phyloP scores from a whole-genome alignment of 2,113 vertebrate species.

The Columba livia region DNA sequence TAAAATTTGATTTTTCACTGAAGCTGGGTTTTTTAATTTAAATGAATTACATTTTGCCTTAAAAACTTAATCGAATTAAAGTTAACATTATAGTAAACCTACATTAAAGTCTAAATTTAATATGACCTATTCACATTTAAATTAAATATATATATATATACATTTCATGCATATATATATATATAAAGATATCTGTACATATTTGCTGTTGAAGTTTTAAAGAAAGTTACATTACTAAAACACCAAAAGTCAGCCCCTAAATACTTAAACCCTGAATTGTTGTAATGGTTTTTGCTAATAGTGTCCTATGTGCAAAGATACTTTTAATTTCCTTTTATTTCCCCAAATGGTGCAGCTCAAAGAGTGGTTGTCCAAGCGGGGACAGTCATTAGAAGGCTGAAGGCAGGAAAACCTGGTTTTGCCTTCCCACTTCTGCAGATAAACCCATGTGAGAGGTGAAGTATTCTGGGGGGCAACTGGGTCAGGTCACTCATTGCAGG shows the following conservation, averaged over 20 bases:
- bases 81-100: constrained; percentile 4
- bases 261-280: neutral
- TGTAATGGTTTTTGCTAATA: neutral
- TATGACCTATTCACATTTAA: neutral
- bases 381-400: neutral
- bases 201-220: constrained; percentile 14
- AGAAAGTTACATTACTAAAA: neutral
- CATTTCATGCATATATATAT: neutral
- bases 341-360: fast-evolving
- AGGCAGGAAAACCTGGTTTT: neutral
- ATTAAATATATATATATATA: neutral
- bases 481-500: neutral
- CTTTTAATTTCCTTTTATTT: neutral
- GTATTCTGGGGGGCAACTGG: neutral
- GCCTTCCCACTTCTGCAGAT: neutral
- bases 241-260: neutral
- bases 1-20: neutral
- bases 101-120: neutral
- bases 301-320: neutral
- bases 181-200: neutral
- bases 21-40: neutral
- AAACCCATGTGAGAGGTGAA: neutral
- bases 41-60: neutral
- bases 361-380: neutral
- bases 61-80: constrained; percentile 22